phyloP scores from a whole-genome alignment of 2,113 vertebrate genomes.

The Entomyzon cyanotis region DNA sequence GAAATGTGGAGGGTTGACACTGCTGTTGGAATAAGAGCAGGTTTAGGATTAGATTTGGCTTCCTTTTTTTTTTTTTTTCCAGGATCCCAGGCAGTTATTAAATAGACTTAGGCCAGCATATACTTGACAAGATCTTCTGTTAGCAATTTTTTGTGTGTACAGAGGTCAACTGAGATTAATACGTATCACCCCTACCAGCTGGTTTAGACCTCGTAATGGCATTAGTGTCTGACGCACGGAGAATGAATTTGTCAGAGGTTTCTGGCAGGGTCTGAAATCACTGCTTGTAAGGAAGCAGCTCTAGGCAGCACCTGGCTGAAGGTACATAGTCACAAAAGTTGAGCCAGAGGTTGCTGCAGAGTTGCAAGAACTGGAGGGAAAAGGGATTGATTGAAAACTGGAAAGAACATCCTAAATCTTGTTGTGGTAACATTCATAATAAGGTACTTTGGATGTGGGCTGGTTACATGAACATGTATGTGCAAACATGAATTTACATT shows the following conservation, averaged over 20 bases:
- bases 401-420: neutral
- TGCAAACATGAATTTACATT: neutral
- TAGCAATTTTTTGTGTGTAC: neutral
- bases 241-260: neutral
- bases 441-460: neutral
- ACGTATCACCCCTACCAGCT: neutral
- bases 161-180: conserved; percentile 2
- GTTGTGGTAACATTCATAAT: fast-evolving
- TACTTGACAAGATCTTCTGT: neutral
- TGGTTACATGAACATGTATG: neutral
- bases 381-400: neutral
- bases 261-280: neutral
- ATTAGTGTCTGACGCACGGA: neutral
- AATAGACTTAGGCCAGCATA: neutral
- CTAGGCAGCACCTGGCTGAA: neutral
- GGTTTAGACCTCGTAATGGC: neutral
- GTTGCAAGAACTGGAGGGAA: neutral
- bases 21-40: neutral
- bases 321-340: neutral
- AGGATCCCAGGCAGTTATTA: neutral
- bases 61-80: neutral
- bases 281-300: neutral
- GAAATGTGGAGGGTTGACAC: neutral
- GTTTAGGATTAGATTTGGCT: neutral
- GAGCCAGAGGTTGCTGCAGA: neutral